A percentile compares a stretch with the other conserved stretches of the same genome.
Evolutionary conservation across 1,140 invertebrate genomes (phyloP).

Genomic region (Alviniconcha marisindica): DNA sequence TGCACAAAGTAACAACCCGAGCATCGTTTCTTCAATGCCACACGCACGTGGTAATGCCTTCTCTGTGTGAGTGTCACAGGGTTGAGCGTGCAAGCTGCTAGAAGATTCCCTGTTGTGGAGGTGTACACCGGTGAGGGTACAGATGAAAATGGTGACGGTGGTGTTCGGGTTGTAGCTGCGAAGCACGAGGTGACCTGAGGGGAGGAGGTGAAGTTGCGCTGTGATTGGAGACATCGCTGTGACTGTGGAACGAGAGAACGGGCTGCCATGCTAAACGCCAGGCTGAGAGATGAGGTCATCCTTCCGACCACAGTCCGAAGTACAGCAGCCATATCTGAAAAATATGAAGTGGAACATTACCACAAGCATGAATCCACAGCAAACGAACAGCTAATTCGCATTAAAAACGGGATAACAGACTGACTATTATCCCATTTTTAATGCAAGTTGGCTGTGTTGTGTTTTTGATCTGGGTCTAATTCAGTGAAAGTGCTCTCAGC

Average conservation of each 20-base stretch:
- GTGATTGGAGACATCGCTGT: background rate
- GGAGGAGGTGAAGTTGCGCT: background rate
- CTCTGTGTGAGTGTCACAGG: background rate
- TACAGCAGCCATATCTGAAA: slow-evolving; percentile 17
- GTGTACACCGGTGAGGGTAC: background rate
- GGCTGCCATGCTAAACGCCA: background rate
- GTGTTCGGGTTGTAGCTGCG: background rate
- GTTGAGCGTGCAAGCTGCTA: background rate
- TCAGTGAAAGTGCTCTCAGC: too few species aligned
- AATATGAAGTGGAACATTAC: too few species aligned
- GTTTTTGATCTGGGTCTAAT: too few species aligned
- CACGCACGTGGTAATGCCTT: slow-evolving; percentile 79
- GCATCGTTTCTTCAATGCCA: slow-evolving; percentile 81
- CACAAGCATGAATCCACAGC: too few species aligned
- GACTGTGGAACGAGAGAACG: background rate
- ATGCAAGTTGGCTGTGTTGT: too few species aligned
- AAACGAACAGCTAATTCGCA: too few species aligned
- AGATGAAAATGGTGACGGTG: background rate
- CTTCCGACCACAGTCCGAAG: background rate
- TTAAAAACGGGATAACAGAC: too few species aligned
- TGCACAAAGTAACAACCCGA: slow-evolving; percentile 86
- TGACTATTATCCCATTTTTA: too few species aligned
- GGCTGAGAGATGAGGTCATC: background rate
- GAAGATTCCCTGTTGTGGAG: background rate
- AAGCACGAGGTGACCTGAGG: too few species aligned